Percentiles rank a stretch among this genome's conserved stretches.
These are phyloP conservation scores for Albula glossodonta DNA, from an alignment of 2,113 vertebrate species.

Conservation along the genomic window DNA sequence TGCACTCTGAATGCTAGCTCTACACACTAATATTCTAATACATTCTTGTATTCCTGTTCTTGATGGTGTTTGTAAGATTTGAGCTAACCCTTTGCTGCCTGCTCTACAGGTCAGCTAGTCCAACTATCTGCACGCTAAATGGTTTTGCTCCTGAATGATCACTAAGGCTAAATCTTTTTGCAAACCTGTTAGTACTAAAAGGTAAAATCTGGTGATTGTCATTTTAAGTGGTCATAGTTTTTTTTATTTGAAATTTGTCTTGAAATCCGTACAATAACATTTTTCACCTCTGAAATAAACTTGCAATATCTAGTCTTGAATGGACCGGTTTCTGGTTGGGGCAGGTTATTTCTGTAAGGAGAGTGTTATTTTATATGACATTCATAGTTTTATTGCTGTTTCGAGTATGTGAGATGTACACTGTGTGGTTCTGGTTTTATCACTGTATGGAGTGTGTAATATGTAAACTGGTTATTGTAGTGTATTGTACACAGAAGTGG, in stretches of 20 bases:
- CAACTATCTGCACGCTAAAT: conserved; percentile 29
- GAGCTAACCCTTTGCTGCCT: conserved; percentile 64
- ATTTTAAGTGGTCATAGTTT: conserved; percentile 5
- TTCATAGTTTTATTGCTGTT: not conserved
- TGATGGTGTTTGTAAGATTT: conserved; percentile 53
- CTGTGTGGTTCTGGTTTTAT: not conserved
- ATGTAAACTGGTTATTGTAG: not conserved
- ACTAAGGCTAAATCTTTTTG: not conserved
- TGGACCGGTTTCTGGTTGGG: not conserved
- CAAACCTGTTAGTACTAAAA: not conserved
- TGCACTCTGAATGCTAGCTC: conserved; percentile 48
- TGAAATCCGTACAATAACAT: not conserved
- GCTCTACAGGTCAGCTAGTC: conserved; percentile 69
- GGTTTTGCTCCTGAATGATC: conserved; percentile 23
- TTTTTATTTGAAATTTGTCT: not conserved
- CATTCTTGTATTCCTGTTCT: conserved; percentile 62
- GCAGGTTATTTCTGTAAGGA: not conserved
- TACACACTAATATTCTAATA: conserved; percentile 63
- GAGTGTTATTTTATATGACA: not conserved
- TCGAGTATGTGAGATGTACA: not conserved
- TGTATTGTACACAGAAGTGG: not conserved
- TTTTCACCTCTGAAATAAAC: not conserved
- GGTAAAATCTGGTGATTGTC: not conserved
- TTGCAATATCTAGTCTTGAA: not conserved
- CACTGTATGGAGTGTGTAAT: not conserved